Conservation (phyloP, 2,888 invertebrate species). For the Parelbella ahira region DNA sequence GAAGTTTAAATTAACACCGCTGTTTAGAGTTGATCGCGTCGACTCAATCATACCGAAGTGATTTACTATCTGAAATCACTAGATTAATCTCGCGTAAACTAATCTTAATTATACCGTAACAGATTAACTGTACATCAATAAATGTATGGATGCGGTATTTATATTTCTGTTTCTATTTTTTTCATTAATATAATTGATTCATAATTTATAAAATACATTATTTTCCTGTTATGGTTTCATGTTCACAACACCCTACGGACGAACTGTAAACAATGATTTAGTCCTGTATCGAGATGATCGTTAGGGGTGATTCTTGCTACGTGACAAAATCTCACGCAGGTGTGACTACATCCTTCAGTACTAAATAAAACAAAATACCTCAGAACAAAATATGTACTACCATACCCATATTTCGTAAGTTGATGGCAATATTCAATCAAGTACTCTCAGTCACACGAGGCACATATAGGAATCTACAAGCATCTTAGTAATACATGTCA, state of each 20-base stretch:
- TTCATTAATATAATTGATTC: too few relatives aligned
- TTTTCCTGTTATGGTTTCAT: too few relatives aligned
- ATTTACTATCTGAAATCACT: constrained; percentile 56
- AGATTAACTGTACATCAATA: constrained; percentile 2
- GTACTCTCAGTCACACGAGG: constrained; percentile 10
- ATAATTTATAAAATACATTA: too few relatives aligned
- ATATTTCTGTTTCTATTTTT: not conserved
- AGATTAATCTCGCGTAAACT: constrained; percentile 59
- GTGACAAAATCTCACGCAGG: too few relatives aligned
- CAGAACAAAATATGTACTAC: too few relatives aligned
- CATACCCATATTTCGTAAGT: not conserved
- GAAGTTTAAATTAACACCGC: constrained; percentile 34
- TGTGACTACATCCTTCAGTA: too few relatives aligned
- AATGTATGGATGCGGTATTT: constrained; percentile 10
- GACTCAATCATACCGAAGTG: constrained; percentile 52
- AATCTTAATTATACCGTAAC: constrained; percentile 40
- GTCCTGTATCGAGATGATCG: too few relatives aligned
- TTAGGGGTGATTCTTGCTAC: too few relatives aligned
- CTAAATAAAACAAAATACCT: too few relatives aligned
- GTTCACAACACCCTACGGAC: too few relatives aligned
- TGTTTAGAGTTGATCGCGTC: constrained; percentile 46
- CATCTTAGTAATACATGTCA: constrained; percentile 11
- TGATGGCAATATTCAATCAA: constrained; percentile 20
- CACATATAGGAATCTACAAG: too few relatives aligned
- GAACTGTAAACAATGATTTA: too few relatives aligned